Evolutionary conservation across 2,888 invertebrate genomes (phyloP).

Genomic region (Eupsilia transversa): DNA sequence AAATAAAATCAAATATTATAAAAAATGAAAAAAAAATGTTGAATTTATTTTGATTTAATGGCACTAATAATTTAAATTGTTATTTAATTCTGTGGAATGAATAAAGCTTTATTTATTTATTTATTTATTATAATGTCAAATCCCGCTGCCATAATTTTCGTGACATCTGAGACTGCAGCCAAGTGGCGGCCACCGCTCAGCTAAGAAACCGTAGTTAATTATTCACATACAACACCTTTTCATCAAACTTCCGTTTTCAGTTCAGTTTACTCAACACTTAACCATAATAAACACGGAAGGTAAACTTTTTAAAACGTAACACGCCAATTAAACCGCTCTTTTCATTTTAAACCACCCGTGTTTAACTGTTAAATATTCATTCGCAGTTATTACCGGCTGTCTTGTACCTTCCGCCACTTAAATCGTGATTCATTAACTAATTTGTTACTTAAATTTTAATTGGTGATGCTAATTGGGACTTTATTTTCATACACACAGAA

Average conservation of each 20-base stretch:
- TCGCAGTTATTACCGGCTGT: slow-evolving; percentile 36
- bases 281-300: slow-evolving; percentile 5
- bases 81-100: no score
- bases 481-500: neutral
- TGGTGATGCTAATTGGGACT: slow-evolving; percentile 23
- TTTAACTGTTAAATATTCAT: slow-evolving; percentile 62
- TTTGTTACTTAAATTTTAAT: slow-evolving; percentile 35
- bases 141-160: no score
- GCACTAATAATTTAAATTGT: no score
- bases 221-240: neutral
- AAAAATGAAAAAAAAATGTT: no score
- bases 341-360: slow-evolving; percentile 34
- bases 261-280: neutral
- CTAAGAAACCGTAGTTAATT: neutral
- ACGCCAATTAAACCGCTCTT: slow-evolving; percentile 34
- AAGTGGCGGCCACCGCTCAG: no score
- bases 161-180: no score
- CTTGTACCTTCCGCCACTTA: slow-evolving; percentile 33
- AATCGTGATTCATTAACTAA: slow-evolving; percentile 43
- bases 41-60: no score
- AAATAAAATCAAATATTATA: no score
- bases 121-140: no score
- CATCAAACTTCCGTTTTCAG: neutral
- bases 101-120: no score
- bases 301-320: slow-evolving; percentile 27